Base-by-base conservation (phyloP, 2,113 vertebrate species). In the Excalfactoria chinensis region DNA sequence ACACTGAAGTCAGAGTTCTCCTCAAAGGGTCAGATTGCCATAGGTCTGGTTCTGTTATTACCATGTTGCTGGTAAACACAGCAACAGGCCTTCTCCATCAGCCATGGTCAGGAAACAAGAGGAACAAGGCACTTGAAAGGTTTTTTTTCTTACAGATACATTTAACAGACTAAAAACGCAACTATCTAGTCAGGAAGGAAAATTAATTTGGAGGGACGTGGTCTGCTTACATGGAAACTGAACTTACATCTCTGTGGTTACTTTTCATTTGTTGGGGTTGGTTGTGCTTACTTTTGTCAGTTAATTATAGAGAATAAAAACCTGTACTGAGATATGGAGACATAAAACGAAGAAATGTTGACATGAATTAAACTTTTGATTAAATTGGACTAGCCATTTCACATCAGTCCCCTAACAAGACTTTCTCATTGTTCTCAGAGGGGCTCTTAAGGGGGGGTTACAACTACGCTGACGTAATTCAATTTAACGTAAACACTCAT, bases 361-460 rank as follows among this genome's bases (percentile, higher is more conserved):
- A 84, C 79, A 77, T 80, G 92, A 91, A 93, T 93, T 88, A 89
- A 94, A 79, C 83, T 95, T 95, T 94, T 90, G 86, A 89, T 86
- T 93, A 95, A 95, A 96, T 94, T 95, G 88, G 69, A 86, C 92
- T 91, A 94, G 93, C 82, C 60, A 71, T 95, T 96, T 95, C 90
- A 94, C 83, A 90, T 94, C 95, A 96, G 93, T 46, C 34, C 60
- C 46, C 64, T 86, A 88, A 46, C 85, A 86, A 95, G 92, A 95
- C 92, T 74, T 93, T 43, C 68, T 71, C 56, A 83, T 91, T 95
- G 85, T 96, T 96, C 93, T 90, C 94, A 89, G 3, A 86, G 51
- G 79, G 35, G 56, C 89, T 95, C 77, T 92, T 92, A 96, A 86
- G 64, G 64, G 30, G 30, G 60, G 43, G 64, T 86, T 95, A 91